Evolutionary conservation across 2,113 vertebrate genomes (phyloP).

Genomic region (Zeus faber): DNA sequence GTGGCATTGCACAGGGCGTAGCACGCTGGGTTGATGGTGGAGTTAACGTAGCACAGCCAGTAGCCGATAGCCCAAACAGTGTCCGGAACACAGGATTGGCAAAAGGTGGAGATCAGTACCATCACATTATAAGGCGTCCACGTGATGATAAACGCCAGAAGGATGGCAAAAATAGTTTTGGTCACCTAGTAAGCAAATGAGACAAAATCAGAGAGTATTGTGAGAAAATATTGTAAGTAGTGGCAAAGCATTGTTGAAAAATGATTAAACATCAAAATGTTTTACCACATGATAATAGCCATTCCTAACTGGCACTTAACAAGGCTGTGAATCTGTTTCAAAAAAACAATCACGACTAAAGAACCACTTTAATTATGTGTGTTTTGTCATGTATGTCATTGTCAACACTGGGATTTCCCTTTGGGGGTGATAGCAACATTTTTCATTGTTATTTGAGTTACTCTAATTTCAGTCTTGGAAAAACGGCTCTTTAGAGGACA

Average conservation of each 20-base stretch:
- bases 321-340: too few relatives aligned
- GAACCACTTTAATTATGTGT: too few relatives aligned
- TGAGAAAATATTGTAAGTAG: not conserved
- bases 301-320: too few relatives aligned
- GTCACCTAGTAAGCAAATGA: constrained; percentile 74
- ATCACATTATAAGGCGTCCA: constrained; percentile 99
- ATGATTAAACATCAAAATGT: too few relatives aligned
- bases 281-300: too few relatives aligned
- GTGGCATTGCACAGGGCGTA: constrained; percentile 98
- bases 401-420: not conserved
- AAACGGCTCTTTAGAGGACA: too few relatives aligned
- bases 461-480: too few relatives aligned
- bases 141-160: constrained; percentile 95
- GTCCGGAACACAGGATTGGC: constrained; percentile 89
- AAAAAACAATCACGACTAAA: too few relatives aligned
- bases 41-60: constrained; percentile 99
- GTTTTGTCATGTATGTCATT: not conserved
- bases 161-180: constrained; percentile 96
- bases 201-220: not conserved
- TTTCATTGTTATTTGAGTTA: too few relatives aligned
- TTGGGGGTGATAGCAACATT: too few relatives aligned
- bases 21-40: constrained; percentile 97
- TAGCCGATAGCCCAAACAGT: constrained; percentile 96
- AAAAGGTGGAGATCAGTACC: constrained; percentile 98
- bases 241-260: not conserved